Percentiles rank a stretch among this genome's conserved stretches.
These are phyloP conservation scores for Stichodactyla mertensii DNA, from an alignment of 64 coral and sea anemone species.

Conservation along the genomic window DNA sequence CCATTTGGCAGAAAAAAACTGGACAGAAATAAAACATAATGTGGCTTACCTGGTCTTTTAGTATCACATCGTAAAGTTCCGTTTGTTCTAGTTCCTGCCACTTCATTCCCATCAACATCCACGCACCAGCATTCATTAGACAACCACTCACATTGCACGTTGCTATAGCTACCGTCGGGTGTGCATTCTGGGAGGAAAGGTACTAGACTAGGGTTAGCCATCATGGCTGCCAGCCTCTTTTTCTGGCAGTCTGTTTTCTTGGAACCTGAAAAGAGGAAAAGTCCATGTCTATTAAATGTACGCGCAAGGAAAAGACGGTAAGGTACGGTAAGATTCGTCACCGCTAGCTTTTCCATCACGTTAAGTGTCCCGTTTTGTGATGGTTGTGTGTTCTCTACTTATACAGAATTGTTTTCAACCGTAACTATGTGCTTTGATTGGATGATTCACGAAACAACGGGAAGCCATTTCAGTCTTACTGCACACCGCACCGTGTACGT, in stretches of 20 bases:
- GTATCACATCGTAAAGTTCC: not conserved
- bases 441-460: too few relatives aligned
- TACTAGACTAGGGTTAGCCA: slow-evolving; percentile 20
- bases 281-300: not conserved
- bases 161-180: slow-evolving; percentile 51
- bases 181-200: slow-evolving; percentile 42
- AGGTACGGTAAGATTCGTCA: not conserved
- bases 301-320: not conserved
- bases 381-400: too few relatives aligned
- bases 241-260: not conserved
- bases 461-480: too few relatives aligned
- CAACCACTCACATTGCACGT: slow-evolving; percentile 31
- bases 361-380: too few relatives aligned
- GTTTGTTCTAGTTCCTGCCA: slow-evolving; percentile 38
- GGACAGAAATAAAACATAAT: too few relatives aligned
- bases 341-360: too few relatives aligned
- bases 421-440: too few relatives aligned
- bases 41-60: not conserved
- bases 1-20: too few relatives aligned
- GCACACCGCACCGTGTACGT: too few relatives aligned
- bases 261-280: not conserved
- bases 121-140: slow-evolving; percentile 68
- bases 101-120: slow-evolving; percentile 41
- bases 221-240: slow-evolving; percentile 5
- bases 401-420: too few relatives aligned